Percentiles rank a stretch among this genome's conserved stretches.
These are phyloP conservation scores for Protodeltote pygarga DNA, from an alignment of 2,888 invertebrate species.

Conservation along the genomic window DNA sequence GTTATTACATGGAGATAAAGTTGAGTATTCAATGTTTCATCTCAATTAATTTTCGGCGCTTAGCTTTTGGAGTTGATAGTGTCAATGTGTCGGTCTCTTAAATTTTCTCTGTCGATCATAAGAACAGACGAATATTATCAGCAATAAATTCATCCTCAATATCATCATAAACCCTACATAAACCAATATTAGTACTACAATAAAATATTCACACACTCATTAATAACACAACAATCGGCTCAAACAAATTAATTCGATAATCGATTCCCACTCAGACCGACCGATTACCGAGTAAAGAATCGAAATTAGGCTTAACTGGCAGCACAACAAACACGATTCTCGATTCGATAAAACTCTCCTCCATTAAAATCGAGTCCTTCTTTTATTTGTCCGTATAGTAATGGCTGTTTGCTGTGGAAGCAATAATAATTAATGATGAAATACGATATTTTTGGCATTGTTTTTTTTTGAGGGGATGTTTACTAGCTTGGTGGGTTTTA, in stretches of 20 bases:
- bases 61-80: no score
- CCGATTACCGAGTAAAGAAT: slow-evolving; percentile 64
- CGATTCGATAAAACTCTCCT: slow-evolving; percentile 67
- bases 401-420: slow-evolving; percentile 76
- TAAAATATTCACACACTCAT: slow-evolving; percentile 17
- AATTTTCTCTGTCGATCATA: no score
- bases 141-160: neutral
- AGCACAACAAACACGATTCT: slow-evolving; percentile 67
- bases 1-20: no score
- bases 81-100: no score
- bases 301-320: slow-evolving; percentile 74
- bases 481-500: no score
- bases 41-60: no score
- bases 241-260: slow-evolving; percentile 37
- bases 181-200: neutral
- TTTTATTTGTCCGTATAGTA: slow-evolving; percentile 71
- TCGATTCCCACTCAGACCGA: slow-evolving; percentile 47
- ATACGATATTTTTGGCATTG: slow-evolving; percentile 76
- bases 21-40: no score
- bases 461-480: slow-evolving; percentile 47
- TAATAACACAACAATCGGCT: slow-evolving; percentile 25
- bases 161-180: slow-evolving; percentile 13
- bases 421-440: slow-evolving; percentile 81
- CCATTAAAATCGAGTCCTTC: slow-evolving; percentile 67
- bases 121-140: no score